These are phyloP conservation scores for Nicator chloris DNA, from an alignment of 2,113 vertebrate genomes.

Conservation along the genomic window DNA sequence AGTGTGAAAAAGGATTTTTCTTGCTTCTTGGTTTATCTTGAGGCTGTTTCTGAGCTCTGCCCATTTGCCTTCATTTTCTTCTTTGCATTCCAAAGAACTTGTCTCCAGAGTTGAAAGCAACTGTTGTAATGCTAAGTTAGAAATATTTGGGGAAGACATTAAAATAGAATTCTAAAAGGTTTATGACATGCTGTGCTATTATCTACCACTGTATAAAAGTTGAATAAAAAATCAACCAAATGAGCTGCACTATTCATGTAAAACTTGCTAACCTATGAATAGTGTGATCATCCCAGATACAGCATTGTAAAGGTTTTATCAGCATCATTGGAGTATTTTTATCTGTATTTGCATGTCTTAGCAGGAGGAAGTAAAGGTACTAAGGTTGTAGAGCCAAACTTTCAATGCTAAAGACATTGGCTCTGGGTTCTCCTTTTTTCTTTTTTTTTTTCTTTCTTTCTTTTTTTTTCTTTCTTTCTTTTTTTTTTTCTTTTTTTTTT, in stretches of 20 bases:
- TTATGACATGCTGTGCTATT: constrained; percentile 1
- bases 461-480: background rate
- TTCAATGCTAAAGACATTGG: background rate
- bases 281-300: background rate
- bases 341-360: background rate
- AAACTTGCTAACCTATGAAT: constrained; percentile 8
- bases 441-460: background rate
- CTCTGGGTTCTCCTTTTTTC: background rate
- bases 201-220: background rate
- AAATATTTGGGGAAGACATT: constrained; percentile 30
- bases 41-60: background rate
- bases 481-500: no score
- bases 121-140: constrained; percentile 1
- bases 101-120: background rate
- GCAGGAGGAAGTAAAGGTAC: background rate
- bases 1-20: constrained; percentile 5
- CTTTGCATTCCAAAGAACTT: background rate
- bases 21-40: background rate
- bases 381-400: background rate
- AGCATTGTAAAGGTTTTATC: background rate
- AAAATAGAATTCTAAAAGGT: constrained; percentile 4
- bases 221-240: constrained; percentile 51
- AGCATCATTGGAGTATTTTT: background rate
- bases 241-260: background rate
- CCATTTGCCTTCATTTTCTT: background rate